These are phyloP conservation scores for Ovibos moschatus DNA, from an alignment of 2,113 vertebrate genomes.

Conservation along the genomic window DNA sequence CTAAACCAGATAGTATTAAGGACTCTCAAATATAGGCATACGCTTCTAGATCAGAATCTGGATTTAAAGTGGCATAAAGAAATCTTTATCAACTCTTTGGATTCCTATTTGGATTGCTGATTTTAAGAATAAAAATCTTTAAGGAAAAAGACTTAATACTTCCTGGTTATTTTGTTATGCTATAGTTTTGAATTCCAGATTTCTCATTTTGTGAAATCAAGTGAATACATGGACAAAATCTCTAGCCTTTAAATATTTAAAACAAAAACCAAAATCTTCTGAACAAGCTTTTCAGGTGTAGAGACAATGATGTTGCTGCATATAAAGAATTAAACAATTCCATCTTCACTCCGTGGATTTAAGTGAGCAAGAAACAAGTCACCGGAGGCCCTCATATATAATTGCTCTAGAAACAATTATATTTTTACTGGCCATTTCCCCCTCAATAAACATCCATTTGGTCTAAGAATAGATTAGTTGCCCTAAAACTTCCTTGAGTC, in stretches of 20 bases:
- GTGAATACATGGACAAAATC: neutral
- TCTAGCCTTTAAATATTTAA: constrained; percentile 21
- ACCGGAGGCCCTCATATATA: neutral
- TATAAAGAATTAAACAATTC: constrained; percentile 5
- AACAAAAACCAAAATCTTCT: neutral
- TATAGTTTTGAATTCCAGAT: neutral
- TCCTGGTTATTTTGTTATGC: neutral
- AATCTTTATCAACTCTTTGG: constrained; percentile 23
- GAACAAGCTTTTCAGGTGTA: neutral
- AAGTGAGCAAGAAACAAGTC: neutral
- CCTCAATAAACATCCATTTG: neutral
- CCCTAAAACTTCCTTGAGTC: constrained; percentile 8
- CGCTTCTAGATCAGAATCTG: neutral
- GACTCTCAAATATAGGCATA: neutral
- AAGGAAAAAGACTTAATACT: neutral
- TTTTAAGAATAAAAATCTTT: constrained; percentile 15
- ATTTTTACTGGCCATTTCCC: neutral
- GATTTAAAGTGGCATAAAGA: neutral
- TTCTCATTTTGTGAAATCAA: constrained; percentile 27
- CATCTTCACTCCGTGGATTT: neutral
- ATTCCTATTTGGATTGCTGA: constrained; percentile 6
- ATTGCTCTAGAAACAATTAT: neutral
- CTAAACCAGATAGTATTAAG: neutral
- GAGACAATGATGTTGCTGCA: neutral
- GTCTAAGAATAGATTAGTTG: constrained; percentile 10